Base-by-base conservation (phyloP, 2,888 invertebrate genomes). In the Bombylius discolor region DNA sequence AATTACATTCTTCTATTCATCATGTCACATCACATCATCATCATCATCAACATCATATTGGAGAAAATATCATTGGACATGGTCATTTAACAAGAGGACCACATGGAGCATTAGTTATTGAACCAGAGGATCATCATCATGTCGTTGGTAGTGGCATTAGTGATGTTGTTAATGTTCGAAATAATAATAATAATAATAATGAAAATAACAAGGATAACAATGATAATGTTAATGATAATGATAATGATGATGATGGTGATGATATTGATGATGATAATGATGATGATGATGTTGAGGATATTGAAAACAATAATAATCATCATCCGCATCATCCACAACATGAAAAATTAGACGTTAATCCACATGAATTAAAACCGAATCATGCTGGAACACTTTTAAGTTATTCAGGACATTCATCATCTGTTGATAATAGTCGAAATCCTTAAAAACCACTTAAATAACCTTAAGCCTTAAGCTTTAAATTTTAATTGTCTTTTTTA, bases 311-410 rank as follows among this genome's bases (percentile, higher is more conserved):
- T 31, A 13, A 44, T 31, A 5, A 51, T 51, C 12, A 51, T 8
- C 3, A 44, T 31, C 7, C 46, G 5, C 7, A 14, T 36, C 2
- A 36, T 36, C 34, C 5, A 8, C 44, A 49, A 13, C 78, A 79
- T 62, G 76, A 79, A 56, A 80, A 79, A 62, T 70, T 81, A n/a
- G 79, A 80, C 62, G 76, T 81, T 13, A 79, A 79, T 57, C 77
- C 79, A 0, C 79, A 81, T 61, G 76, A 79, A 57, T 68, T 81
- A 48, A 79, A 78, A 60, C 81, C 81, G 3, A 81, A 81, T 47
- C 76, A 80, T 48, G 79, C 79, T 56, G 81, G 81, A 1, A 76
- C 79, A 47, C 77, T 81, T 51, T 76, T 82, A 58, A 77, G 79
- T 62, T 81, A 81, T 62, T 72, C 68, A 56, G 69, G 68, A 61